A percentile compares a stretch with the other conserved stretches of the same genome.
These are phyloP conservation scores for Myioborus melanocephalus DNA, from an alignment of 2,797 vertebrate genomes.

Conservation along the genomic window DNA sequence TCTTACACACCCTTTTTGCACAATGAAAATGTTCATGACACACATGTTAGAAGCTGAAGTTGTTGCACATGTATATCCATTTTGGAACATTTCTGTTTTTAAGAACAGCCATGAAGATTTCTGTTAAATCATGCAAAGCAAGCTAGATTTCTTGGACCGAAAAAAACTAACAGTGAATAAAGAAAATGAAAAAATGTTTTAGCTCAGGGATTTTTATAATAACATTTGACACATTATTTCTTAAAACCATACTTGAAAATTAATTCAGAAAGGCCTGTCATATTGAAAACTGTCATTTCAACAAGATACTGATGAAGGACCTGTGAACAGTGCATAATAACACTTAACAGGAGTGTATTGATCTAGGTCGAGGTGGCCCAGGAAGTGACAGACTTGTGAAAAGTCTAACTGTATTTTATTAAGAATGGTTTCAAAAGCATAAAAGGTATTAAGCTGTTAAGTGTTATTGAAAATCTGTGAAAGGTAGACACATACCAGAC, in stretches of 20 bases:
- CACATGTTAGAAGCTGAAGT: background rate
- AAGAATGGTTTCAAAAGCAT: constrained; percentile 32
- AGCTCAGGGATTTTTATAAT: background rate
- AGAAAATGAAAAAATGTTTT: background rate
- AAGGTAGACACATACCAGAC: background rate
- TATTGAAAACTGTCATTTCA: constrained; percentile 33
- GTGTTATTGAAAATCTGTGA: constrained; percentile 27
- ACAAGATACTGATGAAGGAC: background rate
- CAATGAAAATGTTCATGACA: background rate
- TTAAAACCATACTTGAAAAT: constrained; percentile 38
- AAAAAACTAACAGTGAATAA: background rate
- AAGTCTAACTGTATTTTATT: constrained; percentile 14
- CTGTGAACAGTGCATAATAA: constrained; percentile 14
- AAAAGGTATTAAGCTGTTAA: constrained; percentile 6
- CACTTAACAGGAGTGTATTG: constrained; percentile 31
- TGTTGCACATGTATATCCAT: background rate
- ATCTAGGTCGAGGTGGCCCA: constrained; percentile 4
- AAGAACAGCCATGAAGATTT: background rate
- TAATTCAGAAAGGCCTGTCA: constrained; percentile 14
- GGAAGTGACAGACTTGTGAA: constrained; percentile 34
- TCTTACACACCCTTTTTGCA: background rate
- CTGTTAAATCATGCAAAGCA: background rate
- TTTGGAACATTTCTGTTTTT: background rate
- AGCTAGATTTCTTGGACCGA: background rate
- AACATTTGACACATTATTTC: background rate